Evolutionary conservation across 1,140 invertebrate genomes (phyloP), one percentile per base, ranked within the genome.

Genomic region (Grapholita molesta): DNA sequence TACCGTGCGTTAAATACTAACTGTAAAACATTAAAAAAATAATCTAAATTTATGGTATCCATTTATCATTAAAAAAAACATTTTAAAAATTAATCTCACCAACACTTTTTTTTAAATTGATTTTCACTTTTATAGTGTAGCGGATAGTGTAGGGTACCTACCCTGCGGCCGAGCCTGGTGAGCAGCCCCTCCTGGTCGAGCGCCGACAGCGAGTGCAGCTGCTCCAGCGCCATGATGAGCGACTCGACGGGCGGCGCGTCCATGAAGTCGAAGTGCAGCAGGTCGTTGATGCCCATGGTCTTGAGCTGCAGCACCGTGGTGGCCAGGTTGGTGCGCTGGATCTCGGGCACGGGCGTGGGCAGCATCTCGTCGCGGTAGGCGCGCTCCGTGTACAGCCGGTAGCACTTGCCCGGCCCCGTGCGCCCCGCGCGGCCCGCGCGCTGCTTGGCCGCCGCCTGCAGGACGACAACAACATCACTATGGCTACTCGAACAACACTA

Each of bases 251-350:
- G 99, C 8, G 99, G 99, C 0, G 99, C 97, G 90, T 99, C 99
- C 99, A 99, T 99, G 90, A 99, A 99, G 93, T 99, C 99, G 90
- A 99, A 99, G 83, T 98, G 96, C n/a, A 99, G 90, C n/a, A 99
- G 92, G 92, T 99, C 99, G 90, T 99, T 99, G 64, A 99, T 99
- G 5, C 99, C 99, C 98, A 99, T 99, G 0, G 99, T 99, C 90
- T 99, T 99, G 0, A 99, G 87, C 76, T 99, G 98, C 3, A 99
- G 88, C 18, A 96, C 98, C 0, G 98, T 99, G 2, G 97, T 97
- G 2, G 99, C 98, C 67, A 99, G 92, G 94, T 99, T 99, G 0
- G 99, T 99, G 32, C 99, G 94, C 88, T 99, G 99, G 80, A 99
- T 99, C 93, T 99, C 99, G 0, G 99, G 99, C n/a, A 99, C 98